Conservation (phyloP, 1,140 invertebrate genomes). For the Ostrea edulis region DNA sequence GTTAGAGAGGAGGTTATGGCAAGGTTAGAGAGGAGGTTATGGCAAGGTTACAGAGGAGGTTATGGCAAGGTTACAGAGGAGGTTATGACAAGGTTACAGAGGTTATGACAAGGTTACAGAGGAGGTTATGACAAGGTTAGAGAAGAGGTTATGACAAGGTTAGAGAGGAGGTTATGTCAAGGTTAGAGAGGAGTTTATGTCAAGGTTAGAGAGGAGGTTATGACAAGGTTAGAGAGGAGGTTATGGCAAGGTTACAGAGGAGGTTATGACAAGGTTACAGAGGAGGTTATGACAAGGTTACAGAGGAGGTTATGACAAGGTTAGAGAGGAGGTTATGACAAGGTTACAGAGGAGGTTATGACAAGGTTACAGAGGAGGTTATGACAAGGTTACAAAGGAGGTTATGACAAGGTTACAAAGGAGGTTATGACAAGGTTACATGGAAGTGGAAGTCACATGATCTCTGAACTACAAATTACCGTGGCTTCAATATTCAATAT, state of each 20-base stretch:
- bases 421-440: too few species aligned
- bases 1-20: too few species aligned
- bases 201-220: constrained; percentile 72
- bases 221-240: constrained; percentile 60
- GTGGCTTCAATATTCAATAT: neutral
- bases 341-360: constrained; percentile 69
- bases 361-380: constrained; percentile 60
- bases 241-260: too few species aligned
- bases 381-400: too few species aligned
- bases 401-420: constrained; percentile 63
- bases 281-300: too few species aligned
- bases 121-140: constrained; percentile 69
- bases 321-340: constrained; percentile 46
- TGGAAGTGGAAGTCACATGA: neutral
- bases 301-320: constrained; percentile 69
- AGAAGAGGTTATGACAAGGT: too few species aligned
- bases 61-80: too few species aligned
- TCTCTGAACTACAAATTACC: too few species aligned
- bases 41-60: too few species aligned
- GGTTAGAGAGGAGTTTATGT: constrained; percentile 58
- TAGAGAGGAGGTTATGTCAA: constrained; percentile 69
- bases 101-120: constrained; percentile 2
- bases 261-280: constrained; percentile 66
- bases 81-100: too few species aligned
- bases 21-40: too few species aligned